Conservation (phyloP, 2,888 invertebrate species). For the Mechanitis mazaeus region DNA sequence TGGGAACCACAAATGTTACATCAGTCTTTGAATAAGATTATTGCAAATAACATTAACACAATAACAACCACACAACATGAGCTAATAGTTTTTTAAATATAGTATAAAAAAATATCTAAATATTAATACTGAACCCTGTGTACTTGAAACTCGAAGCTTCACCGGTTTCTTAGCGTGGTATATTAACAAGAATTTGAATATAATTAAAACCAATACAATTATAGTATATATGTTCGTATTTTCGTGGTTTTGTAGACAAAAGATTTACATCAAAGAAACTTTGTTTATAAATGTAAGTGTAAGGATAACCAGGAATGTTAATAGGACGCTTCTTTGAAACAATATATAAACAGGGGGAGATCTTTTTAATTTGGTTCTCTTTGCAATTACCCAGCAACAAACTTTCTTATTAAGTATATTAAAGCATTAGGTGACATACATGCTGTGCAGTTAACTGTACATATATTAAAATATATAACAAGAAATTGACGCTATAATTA, state of each 20-base stretch:
- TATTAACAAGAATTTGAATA: conserved; percentile 24
- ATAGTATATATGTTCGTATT: too few relatives aligned
- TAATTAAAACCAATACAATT: conserved; percentile 10
- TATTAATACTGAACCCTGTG: conserved; percentile 19
- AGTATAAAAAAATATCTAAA: neutral
- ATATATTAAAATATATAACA: neutral
- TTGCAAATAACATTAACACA: too few relatives aligned
- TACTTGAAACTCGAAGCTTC: conserved; percentile 29
- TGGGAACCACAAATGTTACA: too few relatives aligned
- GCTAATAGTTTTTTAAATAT: too few relatives aligned
- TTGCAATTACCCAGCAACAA: conserved; percentile 29
- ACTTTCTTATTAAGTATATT: neutral
- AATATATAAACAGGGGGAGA: conserved; percentile 53
- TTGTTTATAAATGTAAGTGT: conserved; percentile 47
- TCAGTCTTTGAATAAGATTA: too few relatives aligned
- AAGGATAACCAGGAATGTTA: conserved; percentile 49
- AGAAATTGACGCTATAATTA: conserved; percentile 11
- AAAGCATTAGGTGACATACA: neutral
- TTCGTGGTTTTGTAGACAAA: conserved; percentile 1
- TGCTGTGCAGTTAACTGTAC: neutral
- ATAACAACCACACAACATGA: too few relatives aligned
- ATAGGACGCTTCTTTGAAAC: conserved; percentile 57
- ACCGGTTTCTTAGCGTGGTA: conserved; percentile 36
- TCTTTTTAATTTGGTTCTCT: conserved; percentile 52
- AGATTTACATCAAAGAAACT: conserved; percentile 28